phyloP scores from a whole-genome alignment of 2,797 vertebrate genomes.

The Eurystomus glaucurus region DNA sequence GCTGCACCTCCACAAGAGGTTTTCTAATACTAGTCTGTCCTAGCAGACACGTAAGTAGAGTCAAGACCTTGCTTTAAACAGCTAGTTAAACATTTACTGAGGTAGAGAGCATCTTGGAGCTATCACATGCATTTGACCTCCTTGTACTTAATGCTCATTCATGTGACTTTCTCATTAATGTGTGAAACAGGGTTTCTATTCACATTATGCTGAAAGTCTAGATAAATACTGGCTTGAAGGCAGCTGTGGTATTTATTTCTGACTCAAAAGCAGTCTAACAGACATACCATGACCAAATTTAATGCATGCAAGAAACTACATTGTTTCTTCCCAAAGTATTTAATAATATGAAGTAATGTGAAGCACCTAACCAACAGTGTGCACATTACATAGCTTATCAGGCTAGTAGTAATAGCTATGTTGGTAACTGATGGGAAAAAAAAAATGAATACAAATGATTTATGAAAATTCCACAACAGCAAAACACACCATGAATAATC shows the following conservation, averaged over 20 bases:
- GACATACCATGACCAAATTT: neutral
- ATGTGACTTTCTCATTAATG: conserved; percentile 73
- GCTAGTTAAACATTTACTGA: conserved; percentile 12
- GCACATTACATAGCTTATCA: neutral
- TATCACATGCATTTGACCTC: neutral
- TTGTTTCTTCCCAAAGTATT: conserved; percentile 22
- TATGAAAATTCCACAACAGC: neutral
- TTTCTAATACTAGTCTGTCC: neutral
- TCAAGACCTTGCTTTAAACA: neutral
- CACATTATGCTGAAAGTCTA: conserved; percentile 51
- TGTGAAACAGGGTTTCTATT: conserved; percentile 63
- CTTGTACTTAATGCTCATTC: conserved; percentile 15
- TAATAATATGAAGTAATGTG: conserved; percentile 29
- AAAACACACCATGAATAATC: neutral
- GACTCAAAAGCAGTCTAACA: neutral
- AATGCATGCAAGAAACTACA: neutral
- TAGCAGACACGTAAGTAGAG: neutral
- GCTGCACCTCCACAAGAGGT: neutral
- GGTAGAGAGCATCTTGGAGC: conserved; percentile 35
- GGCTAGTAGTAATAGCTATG: neutral
- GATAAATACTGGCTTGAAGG: conserved; percentile 41
- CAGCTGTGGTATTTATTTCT: neutral
- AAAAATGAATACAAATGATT: neutral
- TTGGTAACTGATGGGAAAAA: neutral
- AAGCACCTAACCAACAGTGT: conserved; percentile 18